A percentile compares a stretch with the other conserved stretches of the same genome.
phyloP scores from a whole-genome alignment of 1,140 invertebrate genomes.

The Popillia japonica region DNA sequence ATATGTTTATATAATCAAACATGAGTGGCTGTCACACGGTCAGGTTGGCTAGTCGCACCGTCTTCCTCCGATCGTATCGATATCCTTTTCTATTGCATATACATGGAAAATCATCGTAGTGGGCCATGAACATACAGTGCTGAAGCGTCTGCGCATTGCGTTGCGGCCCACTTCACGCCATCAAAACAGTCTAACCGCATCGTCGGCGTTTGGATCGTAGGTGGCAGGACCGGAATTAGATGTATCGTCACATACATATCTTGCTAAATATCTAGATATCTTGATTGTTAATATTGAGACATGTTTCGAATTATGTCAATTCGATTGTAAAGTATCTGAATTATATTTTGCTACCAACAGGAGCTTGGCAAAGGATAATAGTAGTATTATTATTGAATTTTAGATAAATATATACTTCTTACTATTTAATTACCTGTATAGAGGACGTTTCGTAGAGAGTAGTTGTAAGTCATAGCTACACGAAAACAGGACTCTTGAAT shows the following conservation, averaged over 20 bases:
- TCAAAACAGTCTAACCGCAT: background rate
- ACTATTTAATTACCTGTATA: too few species aligned
- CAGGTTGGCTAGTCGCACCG: constrained; percentile 3
- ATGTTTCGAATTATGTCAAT: too few species aligned
- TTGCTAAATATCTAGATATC: too few species aligned
- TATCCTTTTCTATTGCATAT: background rate
- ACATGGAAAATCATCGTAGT: background rate
- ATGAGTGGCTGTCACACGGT: constrained; percentile 34
- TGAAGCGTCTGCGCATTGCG: background rate
- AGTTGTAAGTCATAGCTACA: too few species aligned
- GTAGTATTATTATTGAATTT: too few species aligned
- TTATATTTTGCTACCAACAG: too few species aligned
- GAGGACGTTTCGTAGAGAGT: too few species aligned
- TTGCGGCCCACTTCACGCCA: constrained; percentile 13
- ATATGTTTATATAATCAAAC: constrained; percentile 35
- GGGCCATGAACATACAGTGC: background rate
- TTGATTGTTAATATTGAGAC: too few species aligned
- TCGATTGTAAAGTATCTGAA: too few species aligned
- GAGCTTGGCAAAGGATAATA: too few species aligned
- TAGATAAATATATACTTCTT: too few species aligned
- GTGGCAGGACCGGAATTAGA: background rate
- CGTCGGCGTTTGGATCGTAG: background rate
- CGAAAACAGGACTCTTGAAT: too few species aligned
- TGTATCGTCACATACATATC: background rate
- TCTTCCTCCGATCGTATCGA: background rate